Evolutionary conservation across 2,888 invertebrate genomes (phyloP).

Genomic region (Tortrix viridana): DNA sequence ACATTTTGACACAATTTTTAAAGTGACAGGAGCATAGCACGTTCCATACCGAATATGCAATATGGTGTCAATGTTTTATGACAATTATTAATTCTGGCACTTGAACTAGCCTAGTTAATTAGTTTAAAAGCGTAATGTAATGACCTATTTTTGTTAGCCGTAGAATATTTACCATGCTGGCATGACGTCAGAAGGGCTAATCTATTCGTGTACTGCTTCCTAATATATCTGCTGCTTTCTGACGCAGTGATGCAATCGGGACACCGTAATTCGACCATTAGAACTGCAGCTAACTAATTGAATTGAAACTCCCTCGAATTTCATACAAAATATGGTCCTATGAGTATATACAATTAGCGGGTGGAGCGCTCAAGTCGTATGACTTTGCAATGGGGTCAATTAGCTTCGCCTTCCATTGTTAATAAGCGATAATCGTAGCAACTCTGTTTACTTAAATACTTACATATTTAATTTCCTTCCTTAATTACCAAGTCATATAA

Average conservation of each 20-base stretch:
- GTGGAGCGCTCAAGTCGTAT: slow-evolving; percentile 6
- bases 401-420: slow-evolving; percentile 42
- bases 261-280: too few relatives aligned
- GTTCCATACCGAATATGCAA: too few relatives aligned
- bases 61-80: too few relatives aligned
- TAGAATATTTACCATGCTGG: slow-evolving; percentile 57
- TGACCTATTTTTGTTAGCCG: slow-evolving; percentile 57
- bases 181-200: slow-evolving; percentile 68
- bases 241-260: slow-evolving; percentile 1
- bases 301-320: too few relatives aligned
- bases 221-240: slow-evolving; percentile 54
- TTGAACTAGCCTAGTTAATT: too few relatives aligned
- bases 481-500: too few relatives aligned
- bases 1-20: slow-evolving; percentile 48
- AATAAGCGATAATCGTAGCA: slow-evolving; percentile 13
- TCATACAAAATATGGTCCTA: too few relatives aligned
- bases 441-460: neutral
- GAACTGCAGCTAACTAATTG: too few relatives aligned
- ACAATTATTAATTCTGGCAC: neutral
- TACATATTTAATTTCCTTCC: too few relatives aligned
- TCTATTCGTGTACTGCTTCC: slow-evolving; percentile 69
- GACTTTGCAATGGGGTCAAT: slow-evolving; percentile 36
- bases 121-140: slow-evolving; percentile 49
- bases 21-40: too few relatives aligned
- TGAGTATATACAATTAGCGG: too few relatives aligned